Evolutionary conservation across 2,888 invertebrate species (phyloP).

Genomic region (Celastrina argiolus): DNA sequence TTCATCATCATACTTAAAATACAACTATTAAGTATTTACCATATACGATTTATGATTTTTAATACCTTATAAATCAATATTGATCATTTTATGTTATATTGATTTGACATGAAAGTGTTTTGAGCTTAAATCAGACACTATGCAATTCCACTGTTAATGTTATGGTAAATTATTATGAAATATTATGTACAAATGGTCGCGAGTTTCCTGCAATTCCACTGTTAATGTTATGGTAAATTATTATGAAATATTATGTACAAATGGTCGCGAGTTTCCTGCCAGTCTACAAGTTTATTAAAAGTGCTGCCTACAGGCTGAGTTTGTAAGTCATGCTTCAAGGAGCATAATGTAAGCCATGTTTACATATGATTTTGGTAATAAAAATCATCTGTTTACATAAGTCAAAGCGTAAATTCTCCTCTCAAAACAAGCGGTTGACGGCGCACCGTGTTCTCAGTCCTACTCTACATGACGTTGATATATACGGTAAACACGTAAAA

Average conservation of each 20-base stretch:
- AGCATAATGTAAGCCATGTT: constrained; percentile 37
- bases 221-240: too few relatives aligned
- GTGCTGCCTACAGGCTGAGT: constrained; percentile 24
- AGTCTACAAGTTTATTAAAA: constrained; percentile 17
- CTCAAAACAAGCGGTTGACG: constrained; percentile 7
- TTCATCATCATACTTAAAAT: too few relatives aligned
- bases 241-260: neutral
- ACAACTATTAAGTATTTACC: too few relatives aligned
- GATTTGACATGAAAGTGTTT: too few relatives aligned
- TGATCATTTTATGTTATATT: too few relatives aligned
- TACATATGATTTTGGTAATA: neutral
- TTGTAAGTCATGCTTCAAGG: constrained; percentile 53
- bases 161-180: neutral
- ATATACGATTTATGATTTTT: too few relatives aligned
- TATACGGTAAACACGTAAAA: constrained; percentile 35
- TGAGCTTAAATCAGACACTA: neutral
- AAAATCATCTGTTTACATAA: constrained; percentile 6
- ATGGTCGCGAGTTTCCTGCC: constrained; percentile 14
- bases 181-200: neutral
- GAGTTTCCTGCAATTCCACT: constrained; percentile 17
- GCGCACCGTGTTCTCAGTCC: constrained; percentile 23
- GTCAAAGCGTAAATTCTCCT: constrained; percentile 34
- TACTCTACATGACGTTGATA: constrained; percentile 42
- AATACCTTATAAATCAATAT: too few relatives aligned
- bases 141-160: neutral